Evolutionary conservation across 2,888 invertebrate species (phyloP).

Genomic region (Drosophila greeni): DNA sequence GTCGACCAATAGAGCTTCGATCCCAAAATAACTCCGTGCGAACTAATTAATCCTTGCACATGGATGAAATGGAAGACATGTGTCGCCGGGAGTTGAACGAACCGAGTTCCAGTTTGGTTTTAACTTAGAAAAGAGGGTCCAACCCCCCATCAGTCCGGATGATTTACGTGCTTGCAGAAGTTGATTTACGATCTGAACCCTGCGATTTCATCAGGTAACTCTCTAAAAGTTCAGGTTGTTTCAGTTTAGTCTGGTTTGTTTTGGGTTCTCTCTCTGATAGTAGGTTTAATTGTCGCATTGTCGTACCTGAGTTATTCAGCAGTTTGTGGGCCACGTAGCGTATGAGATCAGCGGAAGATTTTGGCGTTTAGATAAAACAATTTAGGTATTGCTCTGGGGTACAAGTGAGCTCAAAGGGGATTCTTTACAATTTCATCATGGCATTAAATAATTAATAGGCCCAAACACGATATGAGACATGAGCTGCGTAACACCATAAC

Average conservation of each 20-base stretch:
- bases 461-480: neutral
- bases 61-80: conserved; percentile 18
- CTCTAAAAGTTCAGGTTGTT: neutral
- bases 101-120: neutral
- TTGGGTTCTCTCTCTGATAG: neutral
- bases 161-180: conserved; percentile 54
- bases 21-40: conserved; percentile 23
- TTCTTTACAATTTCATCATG: conserved; percentile 6
- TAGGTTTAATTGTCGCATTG: neutral
- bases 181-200: conserved; percentile 51
- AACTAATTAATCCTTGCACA: conserved; percentile 14
- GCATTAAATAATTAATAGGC: neutral
- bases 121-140: neutral
- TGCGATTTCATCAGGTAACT: neutral
- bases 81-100: conserved; percentile 25
- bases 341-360: conserved; percentile 17
- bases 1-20: neutral
- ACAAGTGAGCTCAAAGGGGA: neutral
- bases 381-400: conserved; percentile 6
- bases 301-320: conserved; percentile 17
- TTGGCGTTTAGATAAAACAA: conserved; percentile 9
- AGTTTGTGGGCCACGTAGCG: conserved; percentile 7
- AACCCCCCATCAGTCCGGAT: conserved; percentile 24
- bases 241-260: conserved; percentile 1
- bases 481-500: neutral